A percentile compares a stretch with the other conserved stretches of the same genome.
phyloP scores from a whole-genome alignment of 2,797 vertebrate genomes.

The Mallotus villosus region DNA sequence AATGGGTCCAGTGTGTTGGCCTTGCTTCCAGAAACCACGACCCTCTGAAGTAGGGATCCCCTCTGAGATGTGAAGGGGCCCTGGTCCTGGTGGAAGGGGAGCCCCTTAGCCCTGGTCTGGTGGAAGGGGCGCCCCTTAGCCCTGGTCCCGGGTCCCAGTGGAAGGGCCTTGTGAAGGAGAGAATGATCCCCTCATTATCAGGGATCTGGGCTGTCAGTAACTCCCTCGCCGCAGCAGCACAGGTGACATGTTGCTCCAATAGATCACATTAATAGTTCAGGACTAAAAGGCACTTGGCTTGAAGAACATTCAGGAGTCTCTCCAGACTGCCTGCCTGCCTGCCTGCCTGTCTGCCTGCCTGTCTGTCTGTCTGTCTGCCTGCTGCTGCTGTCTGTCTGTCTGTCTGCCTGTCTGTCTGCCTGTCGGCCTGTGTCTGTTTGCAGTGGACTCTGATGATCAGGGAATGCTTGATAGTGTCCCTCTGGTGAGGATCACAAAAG shows the following conservation, averaged over 20 bases:
- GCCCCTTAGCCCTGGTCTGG: conserved; percentile 5
- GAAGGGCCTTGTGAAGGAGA: conserved; percentile 1
- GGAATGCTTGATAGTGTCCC: conserved; percentile 19
- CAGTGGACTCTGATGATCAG: too few relatives aligned
- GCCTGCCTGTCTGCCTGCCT: too few relatives aligned
- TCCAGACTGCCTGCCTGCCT: too few relatives aligned
- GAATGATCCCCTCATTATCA: conserved; percentile 10
- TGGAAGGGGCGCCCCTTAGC: conserved; percentile 10
- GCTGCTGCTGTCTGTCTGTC: too few relatives aligned
- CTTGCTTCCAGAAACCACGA: neutral
- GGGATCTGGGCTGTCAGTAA: conserved; percentile 7
- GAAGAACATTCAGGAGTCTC: conserved; percentile 19
- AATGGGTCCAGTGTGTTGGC: conserved; percentile 18
- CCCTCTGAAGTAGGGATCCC: conserved; percentile 11
- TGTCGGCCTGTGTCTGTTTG: too few relatives aligned
- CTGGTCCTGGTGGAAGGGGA: too few relatives aligned
- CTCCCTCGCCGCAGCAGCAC: neutral
- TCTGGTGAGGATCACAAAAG: conserved; percentile 13
- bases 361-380: too few relatives aligned
- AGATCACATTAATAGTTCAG: neutral
- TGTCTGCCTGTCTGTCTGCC: too few relatives aligned
- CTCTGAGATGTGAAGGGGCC: conserved; percentile 16
- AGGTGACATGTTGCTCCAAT: conserved; percentile 15
- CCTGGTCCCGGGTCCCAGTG: conserved; percentile 2
- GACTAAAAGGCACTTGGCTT: conserved; percentile 5